A percentile compares a stretch with the other conserved stretches of the same genome.
Conservation (phyloP, 2,888 invertebrate species). For the Willowsia nigromaculata region DNA sequence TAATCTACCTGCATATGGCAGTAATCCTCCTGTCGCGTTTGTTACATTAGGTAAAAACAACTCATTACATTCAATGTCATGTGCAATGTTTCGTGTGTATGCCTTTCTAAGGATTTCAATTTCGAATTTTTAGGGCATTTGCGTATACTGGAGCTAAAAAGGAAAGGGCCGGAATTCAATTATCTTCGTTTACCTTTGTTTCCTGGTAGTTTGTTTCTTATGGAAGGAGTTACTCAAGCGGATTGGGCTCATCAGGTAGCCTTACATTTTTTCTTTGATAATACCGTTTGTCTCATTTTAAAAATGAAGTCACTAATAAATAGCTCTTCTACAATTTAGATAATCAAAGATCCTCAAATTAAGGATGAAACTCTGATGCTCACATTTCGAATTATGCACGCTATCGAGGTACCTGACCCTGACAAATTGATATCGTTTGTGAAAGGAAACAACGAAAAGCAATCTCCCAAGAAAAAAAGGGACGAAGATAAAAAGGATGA, state of each 20-base stretch:
- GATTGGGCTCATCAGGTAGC: slow-evolving; percentile 81
- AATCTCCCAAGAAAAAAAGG: not conserved
- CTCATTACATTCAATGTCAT: no score
- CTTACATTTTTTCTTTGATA: no score
- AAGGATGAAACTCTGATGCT: slow-evolving; percentile 80
- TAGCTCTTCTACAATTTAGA: slow-evolving; percentile 71
- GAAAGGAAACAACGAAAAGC: not conserved
- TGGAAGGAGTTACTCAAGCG: slow-evolving; percentile 81
- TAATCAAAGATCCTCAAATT: slow-evolving; percentile 81
- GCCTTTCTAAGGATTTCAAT: slow-evolving; percentile 66
- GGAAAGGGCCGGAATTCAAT: slow-evolving; percentile 72
- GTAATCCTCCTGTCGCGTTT: slow-evolving; percentile 76
- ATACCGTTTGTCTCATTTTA: no score
- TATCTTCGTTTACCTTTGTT: slow-evolving; percentile 80
- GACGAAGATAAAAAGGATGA: not conserved
- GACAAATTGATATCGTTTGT: slow-evolving; percentile 41
- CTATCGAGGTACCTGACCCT: slow-evolving; percentile 66
- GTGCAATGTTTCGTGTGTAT: not conserved
- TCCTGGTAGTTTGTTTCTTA: slow-evolving; percentile 81
- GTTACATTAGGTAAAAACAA: slow-evolving; percentile 78
- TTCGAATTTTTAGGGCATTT: no score
- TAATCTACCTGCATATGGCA: slow-evolving; percentile 80
- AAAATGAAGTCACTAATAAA: not conserved
- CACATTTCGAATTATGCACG: slow-evolving; percentile 80
- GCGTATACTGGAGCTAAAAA: slow-evolving; percentile 75